Conservation (phyloP, 2,888 invertebrate genomes). For the Drosophila paramelanica region DNA sequence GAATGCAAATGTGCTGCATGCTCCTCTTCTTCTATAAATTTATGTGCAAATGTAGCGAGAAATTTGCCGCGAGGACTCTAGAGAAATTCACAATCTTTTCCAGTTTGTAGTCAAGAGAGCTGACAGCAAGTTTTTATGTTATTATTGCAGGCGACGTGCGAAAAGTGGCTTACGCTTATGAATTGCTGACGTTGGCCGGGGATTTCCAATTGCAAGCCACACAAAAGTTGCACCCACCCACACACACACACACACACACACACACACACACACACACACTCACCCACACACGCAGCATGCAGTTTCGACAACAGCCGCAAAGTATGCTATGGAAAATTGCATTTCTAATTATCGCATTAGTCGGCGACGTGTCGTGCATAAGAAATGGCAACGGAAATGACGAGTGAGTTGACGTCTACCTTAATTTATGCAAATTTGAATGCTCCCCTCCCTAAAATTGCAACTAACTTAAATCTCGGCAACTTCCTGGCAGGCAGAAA, state of each 20-base stretch:
- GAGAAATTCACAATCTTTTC: slow-evolving; percentile 68
- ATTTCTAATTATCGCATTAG: slow-evolving; percentile 85
- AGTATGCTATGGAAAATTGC: slow-evolving; percentile 83
- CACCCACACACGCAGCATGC: slow-evolving; percentile 43
- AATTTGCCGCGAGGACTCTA: slow-evolving; percentile 56
- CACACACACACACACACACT: background rate
- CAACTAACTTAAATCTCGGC: slow-evolving; percentile 10
- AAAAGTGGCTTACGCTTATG: slow-evolving; percentile 76
- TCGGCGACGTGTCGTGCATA: slow-evolving; percentile 83
- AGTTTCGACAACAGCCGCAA: slow-evolving; percentile 69
- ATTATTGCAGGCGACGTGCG: slow-evolving; percentile 68
- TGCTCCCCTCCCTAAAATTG: background rate
- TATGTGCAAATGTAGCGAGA: slow-evolving; percentile 73
- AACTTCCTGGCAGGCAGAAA: slow-evolving; percentile 26
- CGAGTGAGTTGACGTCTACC: slow-evolving; percentile 73
- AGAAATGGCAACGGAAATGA: slow-evolving; percentile 77
- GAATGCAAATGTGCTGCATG: slow-evolving; percentile 67
- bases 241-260: background rate
- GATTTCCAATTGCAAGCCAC: slow-evolving; percentile 54
- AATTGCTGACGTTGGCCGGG: slow-evolving; percentile 77
- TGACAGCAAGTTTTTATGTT: slow-evolving; percentile 76
- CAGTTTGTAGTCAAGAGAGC: slow-evolving; percentile 41
- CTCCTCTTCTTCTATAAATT: slow-evolving; percentile 62
- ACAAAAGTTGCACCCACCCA: slow-evolving; percentile 5
- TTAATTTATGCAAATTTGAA: slow-evolving; percentile 73